Percentiles rank a stretch among this genome's conserved stretches.
Evolutionary conservation across 2,113 vertebrate genomes (phyloP).

Genomic region (Ia io): DNA sequence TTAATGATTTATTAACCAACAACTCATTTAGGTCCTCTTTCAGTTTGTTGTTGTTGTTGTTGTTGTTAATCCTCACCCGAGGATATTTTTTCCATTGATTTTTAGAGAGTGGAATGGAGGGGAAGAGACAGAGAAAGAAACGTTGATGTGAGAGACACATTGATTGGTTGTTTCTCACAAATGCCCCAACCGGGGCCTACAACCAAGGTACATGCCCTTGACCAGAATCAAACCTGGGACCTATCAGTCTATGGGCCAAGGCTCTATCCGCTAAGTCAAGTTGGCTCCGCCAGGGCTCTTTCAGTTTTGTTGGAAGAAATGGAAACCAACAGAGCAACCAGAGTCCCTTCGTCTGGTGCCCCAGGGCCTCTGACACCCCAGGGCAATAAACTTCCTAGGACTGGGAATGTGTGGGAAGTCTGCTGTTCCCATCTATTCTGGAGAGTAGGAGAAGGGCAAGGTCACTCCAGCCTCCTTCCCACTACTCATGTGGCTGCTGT

Average conservation of each 20-base stretch:
- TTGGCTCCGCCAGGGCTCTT: neutral
- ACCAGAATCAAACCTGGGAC: too few species aligned
- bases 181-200: too few species aligned
- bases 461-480: neutral
- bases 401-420: neutral
- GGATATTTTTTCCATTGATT: too few species aligned
- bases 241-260: too few species aligned
- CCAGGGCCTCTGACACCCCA: neutral
- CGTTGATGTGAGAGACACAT: too few species aligned
- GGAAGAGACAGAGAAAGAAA: too few species aligned
- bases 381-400: neutral
- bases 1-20: neutral
- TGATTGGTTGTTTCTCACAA: too few species aligned
- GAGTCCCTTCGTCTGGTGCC: neutral
- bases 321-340: neutral
- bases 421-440: neutral
- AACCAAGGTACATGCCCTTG: too few species aligned
- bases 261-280: too few species aligned
- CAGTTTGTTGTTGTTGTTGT: neutral
- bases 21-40: neutral
- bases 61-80: too few species aligned
- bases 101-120: too few species aligned
- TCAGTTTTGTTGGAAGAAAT: neutral
- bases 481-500: neutral
- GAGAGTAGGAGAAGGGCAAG: neutral